Conservation (phyloP, 2,797 vertebrate species). For the Takifugu ocellatus region DNA sequence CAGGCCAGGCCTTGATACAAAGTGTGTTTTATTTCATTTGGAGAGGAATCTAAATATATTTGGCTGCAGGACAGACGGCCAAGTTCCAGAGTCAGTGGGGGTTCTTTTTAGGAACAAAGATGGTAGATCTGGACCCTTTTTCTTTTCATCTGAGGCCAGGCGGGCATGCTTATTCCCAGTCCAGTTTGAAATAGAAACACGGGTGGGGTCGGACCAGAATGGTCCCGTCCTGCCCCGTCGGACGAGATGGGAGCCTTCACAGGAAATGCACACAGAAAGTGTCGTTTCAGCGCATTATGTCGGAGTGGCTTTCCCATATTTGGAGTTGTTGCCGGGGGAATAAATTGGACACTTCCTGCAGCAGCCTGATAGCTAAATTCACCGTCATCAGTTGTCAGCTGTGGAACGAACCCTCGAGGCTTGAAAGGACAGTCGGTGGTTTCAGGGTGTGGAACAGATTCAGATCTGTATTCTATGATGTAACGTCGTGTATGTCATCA, state of each 20-base stretch:
- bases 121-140: constrained; percentile 20
- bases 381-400: constrained; percentile 20
- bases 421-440: neutral
- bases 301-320: constrained; percentile 23
- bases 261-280: constrained; percentile 56
- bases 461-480: too few species aligned
- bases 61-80: constrained; percentile 25
- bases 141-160: constrained; percentile 18
- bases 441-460: neutral
- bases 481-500: too few species aligned
- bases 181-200: constrained; percentile 2
- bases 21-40: constrained; percentile 54
- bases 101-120: constrained; percentile 15
- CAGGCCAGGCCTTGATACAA: constrained; percentile 37
- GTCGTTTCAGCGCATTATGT: constrained; percentile 52
- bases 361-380: constrained; percentile 14
- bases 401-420: neutral
- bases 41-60: constrained; percentile 42
- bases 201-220: too few species aligned
- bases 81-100: constrained; percentile 7
- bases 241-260: constrained; percentile 51
- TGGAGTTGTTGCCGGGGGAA: constrained; percentile 14
- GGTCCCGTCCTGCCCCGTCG: constrained; percentile 59
- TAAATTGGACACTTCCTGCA: constrained; percentile 48
- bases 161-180: neutral